Conservation (phyloP, 2,113 vertebrate genomes). For the Eulemur rufifrons region DNA sequence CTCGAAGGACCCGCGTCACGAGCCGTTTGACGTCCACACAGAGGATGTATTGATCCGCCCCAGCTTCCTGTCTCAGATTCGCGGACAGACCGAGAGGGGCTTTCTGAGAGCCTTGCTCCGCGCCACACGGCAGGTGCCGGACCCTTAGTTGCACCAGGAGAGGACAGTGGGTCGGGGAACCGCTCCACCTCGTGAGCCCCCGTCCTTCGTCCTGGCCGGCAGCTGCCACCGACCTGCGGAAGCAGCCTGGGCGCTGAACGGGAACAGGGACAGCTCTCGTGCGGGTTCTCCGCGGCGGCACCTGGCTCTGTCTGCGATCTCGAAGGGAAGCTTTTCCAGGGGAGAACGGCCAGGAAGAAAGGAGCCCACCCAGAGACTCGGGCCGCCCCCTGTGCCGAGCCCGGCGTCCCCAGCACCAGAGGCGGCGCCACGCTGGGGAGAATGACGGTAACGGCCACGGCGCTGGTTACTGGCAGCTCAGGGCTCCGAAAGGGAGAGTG, state of each 20-base stretch:
- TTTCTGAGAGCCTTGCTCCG: slow-evolving; percentile 71
- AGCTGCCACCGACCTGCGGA: slow-evolving; percentile 61
- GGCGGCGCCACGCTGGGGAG: accelerated
- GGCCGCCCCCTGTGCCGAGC: neutral
- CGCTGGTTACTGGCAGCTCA: neutral
- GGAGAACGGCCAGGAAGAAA: neutral
- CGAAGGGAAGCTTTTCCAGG: neutral
- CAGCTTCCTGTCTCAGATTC: slow-evolving; percentile 99
- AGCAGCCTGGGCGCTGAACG: slow-evolving; percentile 50
- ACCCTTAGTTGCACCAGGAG: slow-evolving; percentile 87
- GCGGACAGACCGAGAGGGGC: slow-evolving; percentile 84
- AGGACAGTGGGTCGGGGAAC: slow-evolving; percentile 85
- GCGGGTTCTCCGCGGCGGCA: slow-evolving; percentile 19
- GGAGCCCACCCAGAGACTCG: neutral
- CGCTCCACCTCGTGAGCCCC: slow-evolving; percentile 67
- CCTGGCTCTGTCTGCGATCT: neutral
- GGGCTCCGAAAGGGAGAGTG: neutral
- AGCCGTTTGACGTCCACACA: slow-evolving; percentile 93
- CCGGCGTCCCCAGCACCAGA: neutral
- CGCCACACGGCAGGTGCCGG: slow-evolving; percentile 69
- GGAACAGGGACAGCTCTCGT: neutral
- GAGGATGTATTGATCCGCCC: slow-evolving; percentile 97
- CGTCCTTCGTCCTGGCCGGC: slow-evolving; percentile 78
- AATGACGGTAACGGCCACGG: no score
- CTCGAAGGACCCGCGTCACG: slow-evolving; percentile 93